Evolutionary conservation across 2,888 invertebrate genomes (phyloP), one percentile per base, ranked within the genome.

Genomic region (Nephrocerus scutellatus): DNA sequence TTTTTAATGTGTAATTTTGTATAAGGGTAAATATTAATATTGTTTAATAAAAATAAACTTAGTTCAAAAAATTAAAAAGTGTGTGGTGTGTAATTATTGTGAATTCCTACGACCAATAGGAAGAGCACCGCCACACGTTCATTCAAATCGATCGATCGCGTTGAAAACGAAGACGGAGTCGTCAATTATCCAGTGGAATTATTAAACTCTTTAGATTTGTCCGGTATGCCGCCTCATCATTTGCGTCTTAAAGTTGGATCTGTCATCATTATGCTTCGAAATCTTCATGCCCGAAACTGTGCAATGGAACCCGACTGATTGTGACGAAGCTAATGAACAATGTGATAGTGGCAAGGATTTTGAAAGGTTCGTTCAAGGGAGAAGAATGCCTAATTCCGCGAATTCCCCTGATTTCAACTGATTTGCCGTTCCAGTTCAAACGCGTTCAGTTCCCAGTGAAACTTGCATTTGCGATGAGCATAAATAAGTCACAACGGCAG

Each of bases 401-500:
- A 14, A 61, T 33, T 53, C 54, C 30, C 55, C 45, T 22, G 23
- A 22, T 7, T 12, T 40, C 31, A 25, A 30, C 21, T 6, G 56
- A 62, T 46, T 36, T 52, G 35, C 56, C 57, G 41, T 51, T 63
- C 30, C 46, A 55, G 35, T 39, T 57, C 9, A 41, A 45, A 48
- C 36, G 39, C 34, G 15, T 18, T 44, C 25, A 37, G 24, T 15
- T 36, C 18, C 36, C 29, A 25, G 28, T n/a, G 10, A 36, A 14
- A 36, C 30, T 29, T 28, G 57, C 53, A 30, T 57, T 57, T 47
- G 55, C 56, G 9, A 56, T 59, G 40, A 54, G 55, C 3, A 61
- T 58, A 24, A 59, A 60, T 44, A 60, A 59, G 43, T 47, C 59
- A 24, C 59, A 60, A 54, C 56, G 55, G 6, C 59, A 60, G 46